Conservation (phyloP, 2,113 vertebrate species). For the Phylloscopus trochilus region DNA sequence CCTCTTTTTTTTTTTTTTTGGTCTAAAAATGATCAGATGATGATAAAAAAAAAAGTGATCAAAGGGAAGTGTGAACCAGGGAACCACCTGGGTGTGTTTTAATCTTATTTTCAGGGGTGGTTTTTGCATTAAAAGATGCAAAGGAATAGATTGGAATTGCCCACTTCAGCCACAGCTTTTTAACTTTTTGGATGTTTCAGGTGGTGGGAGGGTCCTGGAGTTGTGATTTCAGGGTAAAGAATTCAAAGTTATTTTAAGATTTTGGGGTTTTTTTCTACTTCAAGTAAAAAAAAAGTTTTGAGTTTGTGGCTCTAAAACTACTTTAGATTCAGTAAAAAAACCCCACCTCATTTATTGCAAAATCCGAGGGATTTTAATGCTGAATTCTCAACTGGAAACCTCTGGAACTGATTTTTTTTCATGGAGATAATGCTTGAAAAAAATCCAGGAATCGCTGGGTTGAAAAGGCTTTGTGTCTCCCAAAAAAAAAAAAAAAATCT, state of each 20-base stretch:
- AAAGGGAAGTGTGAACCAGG: no score
- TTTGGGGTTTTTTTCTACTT: neutral
- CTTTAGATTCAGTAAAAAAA: neutral
- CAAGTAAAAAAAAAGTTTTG: neutral
- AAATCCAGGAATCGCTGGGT: neutral
- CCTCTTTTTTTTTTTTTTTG: neutral
- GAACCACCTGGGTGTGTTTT: neutral
- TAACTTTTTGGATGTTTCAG: neutral
- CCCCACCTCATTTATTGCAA: neutral
- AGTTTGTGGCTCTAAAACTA: neutral
- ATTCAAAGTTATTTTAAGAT: neutral
- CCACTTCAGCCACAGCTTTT: neutral
- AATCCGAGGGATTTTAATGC: neutral
- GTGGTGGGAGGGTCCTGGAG: neutral
- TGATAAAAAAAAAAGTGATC: no score
- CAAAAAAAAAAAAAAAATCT: neutral
- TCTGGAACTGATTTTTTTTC: neutral
- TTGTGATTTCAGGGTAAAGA: neutral
- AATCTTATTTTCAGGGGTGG: neutral
- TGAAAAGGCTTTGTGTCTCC: neutral
- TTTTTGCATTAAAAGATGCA: neutral
- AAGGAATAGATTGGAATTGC: neutral
- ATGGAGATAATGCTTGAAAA: constrained; percentile 25
- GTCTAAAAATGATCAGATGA: neutral
- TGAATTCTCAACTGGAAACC: neutral